Percentiles rank a stretch among this genome's conserved stretches.
Evolutionary conservation across 2,888 invertebrate species (phyloP).

Genomic region (Eudasyphora cyanicolor): DNA sequence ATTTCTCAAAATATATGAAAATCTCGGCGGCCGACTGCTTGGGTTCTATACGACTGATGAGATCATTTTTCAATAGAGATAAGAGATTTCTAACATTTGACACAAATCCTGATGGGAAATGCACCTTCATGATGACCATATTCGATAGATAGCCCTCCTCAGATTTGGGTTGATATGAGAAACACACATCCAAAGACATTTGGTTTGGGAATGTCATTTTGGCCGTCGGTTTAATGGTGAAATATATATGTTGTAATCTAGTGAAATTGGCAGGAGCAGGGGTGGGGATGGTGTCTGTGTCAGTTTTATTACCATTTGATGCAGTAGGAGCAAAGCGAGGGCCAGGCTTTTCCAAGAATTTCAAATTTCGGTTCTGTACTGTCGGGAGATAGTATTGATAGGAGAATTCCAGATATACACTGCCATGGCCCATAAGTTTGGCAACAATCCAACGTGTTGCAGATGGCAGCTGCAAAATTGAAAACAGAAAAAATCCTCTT

Average conservation of each 20-base stretch:
- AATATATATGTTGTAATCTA: not conserved
- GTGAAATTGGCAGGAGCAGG: not conserved
- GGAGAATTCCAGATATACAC: conserved; percentile 87
- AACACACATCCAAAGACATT: conserved; percentile 5
- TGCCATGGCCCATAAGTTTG: conserved; percentile 88
- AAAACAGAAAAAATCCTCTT: not conserved
- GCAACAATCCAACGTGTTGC: conserved; percentile 84
- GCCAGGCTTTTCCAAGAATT: no score
- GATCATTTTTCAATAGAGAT: not conserved
- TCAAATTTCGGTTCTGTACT: no score
- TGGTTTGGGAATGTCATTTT: not conserved
- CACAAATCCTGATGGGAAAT: conserved; percentile 82
- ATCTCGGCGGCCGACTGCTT: conserved; percentile 82
- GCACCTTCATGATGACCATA: conserved; percentile 92
- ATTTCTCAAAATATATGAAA: conserved; percentile 85
- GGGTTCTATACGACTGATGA: not conserved
- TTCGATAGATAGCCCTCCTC: conserved; percentile 81
- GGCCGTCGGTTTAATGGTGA: not conserved
- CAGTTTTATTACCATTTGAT: not conserved
- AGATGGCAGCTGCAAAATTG: conserved; percentile 65
- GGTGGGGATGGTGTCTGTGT: not conserved
- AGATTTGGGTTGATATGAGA: conserved; percentile 78
- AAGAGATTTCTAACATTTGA: not conserved
- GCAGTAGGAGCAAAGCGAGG: not conserved
- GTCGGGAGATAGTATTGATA: conserved; percentile 86